Evolutionary conservation across 1,140 invertebrate species (phyloP), one percentile per base, ranked within the genome.

Genomic region (Camponotus pennsylvanicus): DNA sequence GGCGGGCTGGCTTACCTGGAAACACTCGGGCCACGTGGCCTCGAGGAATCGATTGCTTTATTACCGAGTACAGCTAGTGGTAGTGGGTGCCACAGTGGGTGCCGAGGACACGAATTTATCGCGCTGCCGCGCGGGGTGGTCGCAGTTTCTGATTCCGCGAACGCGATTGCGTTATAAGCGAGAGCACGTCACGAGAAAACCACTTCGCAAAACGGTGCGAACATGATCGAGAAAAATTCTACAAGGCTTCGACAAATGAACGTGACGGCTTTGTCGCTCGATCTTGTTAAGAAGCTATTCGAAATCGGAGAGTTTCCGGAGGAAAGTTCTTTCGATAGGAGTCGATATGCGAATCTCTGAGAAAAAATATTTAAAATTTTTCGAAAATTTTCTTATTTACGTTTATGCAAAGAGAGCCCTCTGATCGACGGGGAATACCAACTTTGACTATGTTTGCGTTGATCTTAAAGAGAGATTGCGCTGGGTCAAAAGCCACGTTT

Each of bases 31-130:
- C 64, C 79, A 83, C 79, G 79, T 83, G 69, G 69, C 69, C 55
- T 45, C 40, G 69, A 61, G 84, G 64, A 80, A 80, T 78, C 77
- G 75, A 85, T 85, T 66, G 84, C 84, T 66, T 69, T 66, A 85
- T 78, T 85, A 85, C 49, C 49, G 76, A 85, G 86, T n/a, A 18
- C 15, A 18, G 49, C 49, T 52, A 59, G 45, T 27, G 27, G 27
- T 21, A 21, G 59, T 42, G 86, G 73, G 61, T 55, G 61, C 59
- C 49, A 27, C 52, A 34, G 2, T 27, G 55, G 80, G n/a, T 59
- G 15, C 52, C 57, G 21, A 66, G 66, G 49, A 52, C 55, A 76
- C 84, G 75, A 79, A 85, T 85, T 85, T 85, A 85, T 80, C 63
- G 84, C 63, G 18, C 61, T 21, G 49, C 27, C 3, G 32, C 32